A percentile compares a stretch with the other conserved stretches of the same genome.
phyloP scores from a whole-genome alignment of 1,140 invertebrate species.

The Dryas iulia region DNA sequence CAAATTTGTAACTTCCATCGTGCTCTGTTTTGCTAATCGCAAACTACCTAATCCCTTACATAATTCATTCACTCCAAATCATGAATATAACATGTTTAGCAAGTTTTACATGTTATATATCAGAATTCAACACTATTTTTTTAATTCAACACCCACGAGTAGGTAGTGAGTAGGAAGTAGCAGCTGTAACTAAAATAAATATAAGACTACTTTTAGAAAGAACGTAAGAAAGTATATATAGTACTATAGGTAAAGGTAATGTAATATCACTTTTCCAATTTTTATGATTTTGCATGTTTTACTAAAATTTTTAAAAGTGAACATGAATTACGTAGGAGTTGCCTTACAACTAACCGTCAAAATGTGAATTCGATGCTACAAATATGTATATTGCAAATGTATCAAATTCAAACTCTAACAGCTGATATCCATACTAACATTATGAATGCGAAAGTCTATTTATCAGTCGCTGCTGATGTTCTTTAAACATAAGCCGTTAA shows the following conservation, averaged over 20 bases:
- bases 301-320: neutral
- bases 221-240: no score
- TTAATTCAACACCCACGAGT: neutral
- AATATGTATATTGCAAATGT: neutral
- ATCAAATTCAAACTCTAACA: no score
- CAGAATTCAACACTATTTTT: neutral
- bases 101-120: neutral
- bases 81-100: no score
- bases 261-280: no score
- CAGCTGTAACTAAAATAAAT: neutral
- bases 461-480: no score
- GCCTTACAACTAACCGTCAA: constrained; percentile 50
- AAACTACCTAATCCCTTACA: constrained; percentile 36
- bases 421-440: no score
- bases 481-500: no score
- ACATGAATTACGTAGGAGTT: constrained; percentile 35
- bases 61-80: constrained; percentile 34
- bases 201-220: neutral
- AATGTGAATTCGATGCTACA: constrained; percentile 47
- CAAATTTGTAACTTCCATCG: constrained; percentile 79
- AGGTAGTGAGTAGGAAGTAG: no score
- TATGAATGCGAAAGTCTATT: no score
- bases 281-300: constrained; percentile 28
- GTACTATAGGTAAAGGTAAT: no score
- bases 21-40: constrained; percentile 64